Percentiles rank a stretch among this genome's conserved stretches.
Conservation (phyloP, 1,140 invertebrate genomes). For the Drosophila pandora region DNA sequence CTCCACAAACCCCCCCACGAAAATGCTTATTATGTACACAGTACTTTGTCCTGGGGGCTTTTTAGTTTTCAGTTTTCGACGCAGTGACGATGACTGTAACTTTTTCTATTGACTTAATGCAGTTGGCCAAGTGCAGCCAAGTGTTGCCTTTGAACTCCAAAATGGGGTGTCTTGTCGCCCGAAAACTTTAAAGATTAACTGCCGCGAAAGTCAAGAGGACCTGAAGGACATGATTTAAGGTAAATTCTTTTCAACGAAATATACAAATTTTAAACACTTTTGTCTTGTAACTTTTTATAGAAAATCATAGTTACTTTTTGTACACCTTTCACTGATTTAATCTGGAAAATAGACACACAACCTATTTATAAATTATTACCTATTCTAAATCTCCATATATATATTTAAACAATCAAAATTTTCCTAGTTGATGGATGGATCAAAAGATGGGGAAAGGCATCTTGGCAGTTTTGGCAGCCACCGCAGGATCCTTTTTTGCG, state of each 20-base stretch:
- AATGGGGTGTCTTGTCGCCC: conserved; percentile 16
- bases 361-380: background rate
- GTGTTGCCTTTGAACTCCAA: conserved; percentile 44
- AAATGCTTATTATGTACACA: conserved; percentile 54
- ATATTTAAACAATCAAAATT: conserved; percentile 11
- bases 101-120: conserved; percentile 78
- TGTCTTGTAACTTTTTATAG: background rate
- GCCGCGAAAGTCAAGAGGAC: background rate
- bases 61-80: conserved; percentile 32
- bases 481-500: conserved; percentile 67
- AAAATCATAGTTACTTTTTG: conserved; percentile 13
- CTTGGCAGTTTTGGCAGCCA: conserved; percentile 55
- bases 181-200: conserved; percentile 47
- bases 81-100: conserved; percentile 59
- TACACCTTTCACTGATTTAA: conserved; percentile 5
- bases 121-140: conserved; percentile 69
- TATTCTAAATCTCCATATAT: background rate
- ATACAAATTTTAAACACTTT: background rate
- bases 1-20: background rate
- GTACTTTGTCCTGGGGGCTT: conserved; percentile 34
- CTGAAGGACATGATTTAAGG: background rate
- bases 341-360: background rate
- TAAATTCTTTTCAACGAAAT: background rate
- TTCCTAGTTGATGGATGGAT: conserved; percentile 13
- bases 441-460: conserved; percentile 28